A percentile compares a stretch with the other conserved stretches of the same genome.
Conservation (phyloP, 1,140 invertebrate species). For the Cataglyphis hispanica region DNA sequence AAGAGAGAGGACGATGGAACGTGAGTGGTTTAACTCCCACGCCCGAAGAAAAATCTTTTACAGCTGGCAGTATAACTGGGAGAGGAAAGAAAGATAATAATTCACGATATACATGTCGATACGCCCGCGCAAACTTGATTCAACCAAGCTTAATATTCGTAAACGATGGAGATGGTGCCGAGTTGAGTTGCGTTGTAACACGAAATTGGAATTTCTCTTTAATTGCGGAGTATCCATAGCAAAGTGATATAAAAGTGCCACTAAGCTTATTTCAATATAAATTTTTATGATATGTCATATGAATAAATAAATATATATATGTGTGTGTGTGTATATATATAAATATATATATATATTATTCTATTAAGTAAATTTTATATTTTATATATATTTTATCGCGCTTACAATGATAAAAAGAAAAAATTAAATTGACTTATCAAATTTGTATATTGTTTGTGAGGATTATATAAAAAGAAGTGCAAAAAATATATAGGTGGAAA, state of each 20-base stretch:
- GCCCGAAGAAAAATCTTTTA: conserved; percentile 46
- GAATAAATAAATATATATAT: no score
- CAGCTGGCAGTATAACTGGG: not conserved
- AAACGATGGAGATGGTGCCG: not conserved
- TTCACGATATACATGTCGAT: conserved; percentile 28
- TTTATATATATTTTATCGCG: no score
- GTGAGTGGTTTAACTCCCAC: conserved; percentile 20
- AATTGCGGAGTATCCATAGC: conserved; percentile 1
- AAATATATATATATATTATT: no score
- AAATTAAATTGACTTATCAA: conserved; percentile 1
- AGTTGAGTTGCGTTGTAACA: not conserved
- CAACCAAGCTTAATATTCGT: conserved; percentile 22
- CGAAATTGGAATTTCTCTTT: conserved; percentile 2
- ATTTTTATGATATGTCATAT: not conserved
- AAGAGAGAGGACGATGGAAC: not conserved
- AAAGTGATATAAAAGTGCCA: not conserved
- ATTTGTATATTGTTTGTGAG: not conserved
- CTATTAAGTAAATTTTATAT: not conserved
- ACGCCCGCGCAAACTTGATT: not conserved
- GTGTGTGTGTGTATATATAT: not conserved
- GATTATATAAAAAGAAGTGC: conserved; percentile 3
- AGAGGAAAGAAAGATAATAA: conserved; percentile 38
- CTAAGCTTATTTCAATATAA: not conserved
- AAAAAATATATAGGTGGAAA: not conserved
- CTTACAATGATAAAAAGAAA: not conserved